A percentile compares a stretch with the other conserved stretches of the same genome.
These are phyloP conservation scores for Ictidomys tridecemlineatus DNA, from an alignment of 2,113 vertebrate species.

Conservation along the genomic window DNA sequence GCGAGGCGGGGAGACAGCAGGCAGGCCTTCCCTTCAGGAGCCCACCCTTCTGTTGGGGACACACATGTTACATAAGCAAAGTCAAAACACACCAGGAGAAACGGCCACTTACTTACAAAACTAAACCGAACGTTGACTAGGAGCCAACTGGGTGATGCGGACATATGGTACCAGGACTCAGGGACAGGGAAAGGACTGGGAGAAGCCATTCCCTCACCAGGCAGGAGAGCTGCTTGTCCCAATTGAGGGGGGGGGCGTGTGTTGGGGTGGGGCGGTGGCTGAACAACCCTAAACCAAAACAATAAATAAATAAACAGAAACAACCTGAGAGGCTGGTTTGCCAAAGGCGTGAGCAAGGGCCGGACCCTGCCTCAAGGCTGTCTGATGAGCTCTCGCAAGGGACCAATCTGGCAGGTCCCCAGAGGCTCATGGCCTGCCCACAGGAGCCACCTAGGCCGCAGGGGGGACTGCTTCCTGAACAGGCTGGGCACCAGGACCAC, in stretches of 20 bases:
- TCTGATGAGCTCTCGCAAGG: background rate
- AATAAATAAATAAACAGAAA: background rate
- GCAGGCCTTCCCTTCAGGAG: conserved; percentile 1
- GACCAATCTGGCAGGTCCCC: background rate
- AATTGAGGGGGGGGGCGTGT: no score
- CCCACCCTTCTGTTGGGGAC: background rate
- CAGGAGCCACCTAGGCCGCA: background rate
- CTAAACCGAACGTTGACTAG: background rate
- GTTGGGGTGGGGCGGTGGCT: no score
- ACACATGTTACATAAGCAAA: background rate
- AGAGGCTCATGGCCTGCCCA: fast-evolving
- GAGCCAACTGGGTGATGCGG: fast-evolving
- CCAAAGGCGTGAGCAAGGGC: background rate
- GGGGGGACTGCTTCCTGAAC: background rate
- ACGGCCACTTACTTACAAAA: background rate
- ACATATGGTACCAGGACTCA: background rate
- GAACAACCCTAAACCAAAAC: background rate
- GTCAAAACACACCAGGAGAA: background rate
- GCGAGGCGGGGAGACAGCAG: background rate
- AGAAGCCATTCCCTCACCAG: background rate
- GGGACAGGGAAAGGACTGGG: background rate
- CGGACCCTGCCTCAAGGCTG: fast-evolving
- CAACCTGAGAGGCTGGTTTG: background rate
- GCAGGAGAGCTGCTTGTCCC: background rate
- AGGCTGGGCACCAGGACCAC: background rate